Percentiles rank a stretch among this genome's conserved stretches.
Evolutionary conservation across 2,113 vertebrate genomes (phyloP).

Genomic region (Candoia aspera): DNA sequence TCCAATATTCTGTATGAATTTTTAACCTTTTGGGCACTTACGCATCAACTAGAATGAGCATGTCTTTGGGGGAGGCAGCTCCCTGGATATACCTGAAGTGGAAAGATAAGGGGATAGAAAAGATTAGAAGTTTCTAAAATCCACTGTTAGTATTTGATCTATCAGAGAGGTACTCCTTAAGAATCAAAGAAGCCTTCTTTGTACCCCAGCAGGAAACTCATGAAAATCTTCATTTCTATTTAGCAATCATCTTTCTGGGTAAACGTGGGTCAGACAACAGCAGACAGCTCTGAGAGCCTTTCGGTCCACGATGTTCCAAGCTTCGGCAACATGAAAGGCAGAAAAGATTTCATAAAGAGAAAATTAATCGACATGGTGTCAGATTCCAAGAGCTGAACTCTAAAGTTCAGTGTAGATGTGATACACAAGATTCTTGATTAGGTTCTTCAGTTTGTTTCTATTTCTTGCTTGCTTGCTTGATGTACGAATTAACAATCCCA

Average conservation of each 20-base stretch:
- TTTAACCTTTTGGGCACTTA: conserved; percentile 77
- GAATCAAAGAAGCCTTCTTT: not conserved
- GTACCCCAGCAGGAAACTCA: not conserved
- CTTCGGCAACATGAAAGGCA: not conserved
- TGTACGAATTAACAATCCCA: not conserved
- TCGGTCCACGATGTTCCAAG: not conserved
- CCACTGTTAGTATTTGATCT: accelerated
- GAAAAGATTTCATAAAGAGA: conserved; percentile 9
- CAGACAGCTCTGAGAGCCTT: not conserved
- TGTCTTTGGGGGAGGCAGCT: conserved; percentile 97
- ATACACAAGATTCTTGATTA: not conserved
- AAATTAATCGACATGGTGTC: not conserved
- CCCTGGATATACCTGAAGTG: conserved; percentile 96
- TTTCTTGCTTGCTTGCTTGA: not conserved
- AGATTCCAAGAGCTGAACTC: not conserved
- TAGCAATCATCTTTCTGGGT: not conserved
- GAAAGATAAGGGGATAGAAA: conserved; percentile 16
- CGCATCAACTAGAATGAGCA: conserved; percentile 98
- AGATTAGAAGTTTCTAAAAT: not conserved
- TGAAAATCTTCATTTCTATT: not conserved
- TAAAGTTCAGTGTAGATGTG: not conserved
- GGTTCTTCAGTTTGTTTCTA: not conserved
- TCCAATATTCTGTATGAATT: not conserved
- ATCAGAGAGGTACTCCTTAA: not conserved
- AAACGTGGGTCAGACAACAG: not conserved